Evolutionary conservation across 2,113 vertebrate genomes (phyloP).

Genomic region (Ammodytes dubius): DNA sequence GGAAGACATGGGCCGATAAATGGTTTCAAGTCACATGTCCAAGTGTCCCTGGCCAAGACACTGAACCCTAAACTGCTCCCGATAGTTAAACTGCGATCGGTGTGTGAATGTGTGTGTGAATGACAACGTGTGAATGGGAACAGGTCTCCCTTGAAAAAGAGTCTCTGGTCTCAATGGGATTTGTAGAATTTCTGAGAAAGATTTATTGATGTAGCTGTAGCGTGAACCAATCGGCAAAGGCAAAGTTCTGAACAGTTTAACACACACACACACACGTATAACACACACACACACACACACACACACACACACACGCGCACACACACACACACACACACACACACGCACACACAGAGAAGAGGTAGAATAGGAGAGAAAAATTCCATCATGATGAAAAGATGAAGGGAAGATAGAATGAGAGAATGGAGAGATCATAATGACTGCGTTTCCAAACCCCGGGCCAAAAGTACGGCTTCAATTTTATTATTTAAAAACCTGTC

Average conservation of each 20-base stretch:
- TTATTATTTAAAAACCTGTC: too few relatives aligned
- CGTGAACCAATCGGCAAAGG: neutral
- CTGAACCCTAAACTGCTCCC: too few relatives aligned
- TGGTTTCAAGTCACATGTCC: too few relatives aligned
- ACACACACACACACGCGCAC: neutral
- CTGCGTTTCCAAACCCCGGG: conserved; percentile 71
- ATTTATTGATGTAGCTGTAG: neutral
- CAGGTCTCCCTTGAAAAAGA: too few relatives aligned
- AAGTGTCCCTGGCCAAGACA: too few relatives aligned
- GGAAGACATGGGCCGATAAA: too few relatives aligned
- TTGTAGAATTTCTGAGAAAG: too few relatives aligned
- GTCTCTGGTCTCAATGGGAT: too few relatives aligned
- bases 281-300: too few relatives aligned
- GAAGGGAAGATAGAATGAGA: conserved; percentile 62
- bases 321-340: neutral
- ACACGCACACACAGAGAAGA: neutral
- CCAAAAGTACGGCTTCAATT: neutral
- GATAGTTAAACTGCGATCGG: too few relatives aligned
- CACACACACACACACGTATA: neutral
- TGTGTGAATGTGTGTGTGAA: too few relatives aligned
- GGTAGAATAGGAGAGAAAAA: neutral
- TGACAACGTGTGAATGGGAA: too few relatives aligned
- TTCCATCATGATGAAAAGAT: conserved; percentile 36
- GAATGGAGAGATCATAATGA: conserved; percentile 68
- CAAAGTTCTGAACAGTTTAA: conserved; percentile 30